Base-by-base conservation (phyloP, 2,888 invertebrate genomes). In the Agrenia bidenticulata region DNA sequence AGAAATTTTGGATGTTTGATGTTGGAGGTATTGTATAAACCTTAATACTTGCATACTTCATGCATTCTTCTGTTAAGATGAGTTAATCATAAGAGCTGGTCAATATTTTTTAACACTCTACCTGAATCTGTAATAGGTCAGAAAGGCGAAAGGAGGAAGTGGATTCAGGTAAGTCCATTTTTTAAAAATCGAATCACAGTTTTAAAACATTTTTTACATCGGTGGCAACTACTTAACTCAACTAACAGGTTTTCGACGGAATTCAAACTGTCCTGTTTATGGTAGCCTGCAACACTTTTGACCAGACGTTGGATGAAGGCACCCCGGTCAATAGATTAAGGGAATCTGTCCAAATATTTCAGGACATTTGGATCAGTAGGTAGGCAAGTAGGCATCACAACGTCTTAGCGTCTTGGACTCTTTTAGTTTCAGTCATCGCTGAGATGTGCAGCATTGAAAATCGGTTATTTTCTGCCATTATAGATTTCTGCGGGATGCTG, bases 251-350 rank as follows among this genome's bases (percentile, higher is more conserved):
- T 0, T 92, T 92, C 77, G 90, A 90, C 79, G 90, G 89, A 1
- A 89, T 90, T 73, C 86, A 89, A 75, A 90, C 90, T 0, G 88
- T 92, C 56, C 84, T 92, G 78, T 92, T 91, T 79, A 79, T 92
- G 64, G 89, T 89, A 26, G 90, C 91, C 1, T 86, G 87, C 76
- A 89, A 89, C 76, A 89, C 90, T 80, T 92, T 89, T 78, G 91
- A 92, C 80, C 88, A 88, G 80, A 91, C 91, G 77, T 15, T 26
- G 13, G 59, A 64, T 17, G 56, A 57, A 17, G 90, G 90, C 77
- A 5, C 45, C 19, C 80, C 80, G 0, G 87, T 86, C 77, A 92
- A 92, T 80, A 80, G 91, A 50, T 81, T 92, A 11, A 79, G 84
- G 66, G 92, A 92, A 79, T 85, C 90, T 0, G 80, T 90, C 0